phyloP scores from a whole-genome alignment of 1,140 invertebrate species.

The Drosophila rhopaloa region DNA sequence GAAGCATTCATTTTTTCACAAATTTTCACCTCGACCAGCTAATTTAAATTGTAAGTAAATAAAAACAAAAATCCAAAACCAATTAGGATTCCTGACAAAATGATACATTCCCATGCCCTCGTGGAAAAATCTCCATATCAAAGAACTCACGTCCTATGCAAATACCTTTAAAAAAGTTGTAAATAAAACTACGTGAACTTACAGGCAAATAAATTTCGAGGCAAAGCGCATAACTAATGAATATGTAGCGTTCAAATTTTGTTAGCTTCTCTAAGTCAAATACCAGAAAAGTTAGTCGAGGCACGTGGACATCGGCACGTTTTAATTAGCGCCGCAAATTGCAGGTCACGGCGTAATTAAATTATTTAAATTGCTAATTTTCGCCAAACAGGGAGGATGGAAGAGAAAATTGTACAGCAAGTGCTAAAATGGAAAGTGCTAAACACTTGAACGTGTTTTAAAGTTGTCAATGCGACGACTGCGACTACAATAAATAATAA shows the following conservation, averaged over 20 bases:
- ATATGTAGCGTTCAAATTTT: slow-evolving; percentile 50
- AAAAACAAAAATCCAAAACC: slow-evolving; percentile 5
- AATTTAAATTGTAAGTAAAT: slow-evolving; percentile 5
- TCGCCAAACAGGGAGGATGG: slow-evolving; percentile 8
- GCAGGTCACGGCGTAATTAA: slow-evolving; percentile 75
- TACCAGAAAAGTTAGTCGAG: slow-evolving; percentile 9
- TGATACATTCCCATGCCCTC: slow-evolving; percentile 19
- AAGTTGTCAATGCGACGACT: slow-evolving; percentile 19
- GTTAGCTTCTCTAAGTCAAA: slow-evolving; percentile 34
- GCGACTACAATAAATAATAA: slow-evolving; percentile 67
- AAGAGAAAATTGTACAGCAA: slow-evolving; percentile 17
- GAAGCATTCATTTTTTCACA: not conserved
- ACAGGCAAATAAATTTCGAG: slow-evolving; percentile 18
- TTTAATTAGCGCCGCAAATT: slow-evolving; percentile 79
- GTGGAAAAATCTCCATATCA: slow-evolving; percentile 47
- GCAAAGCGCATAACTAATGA: slow-evolving; percentile 61
- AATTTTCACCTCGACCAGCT: not conserved
- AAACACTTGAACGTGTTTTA: slow-evolving; percentile 37
- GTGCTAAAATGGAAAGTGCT: slow-evolving; percentile 63
- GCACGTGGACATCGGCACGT: slow-evolving; percentile 74
- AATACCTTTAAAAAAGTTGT: slow-evolving; percentile 37
- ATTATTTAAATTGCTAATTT: slow-evolving; percentile 81
- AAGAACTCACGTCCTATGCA: slow-evolving; percentile 51
- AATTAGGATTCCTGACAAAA: slow-evolving; percentile 26
- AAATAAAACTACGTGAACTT: slow-evolving; percentile 48